Percentiles rank a stretch among this genome's conserved stretches.
These are phyloP conservation scores for Macrocentrus cingulum DNA, from an alignment of 1,140 invertebrate species.

Conservation along the genomic window DNA sequence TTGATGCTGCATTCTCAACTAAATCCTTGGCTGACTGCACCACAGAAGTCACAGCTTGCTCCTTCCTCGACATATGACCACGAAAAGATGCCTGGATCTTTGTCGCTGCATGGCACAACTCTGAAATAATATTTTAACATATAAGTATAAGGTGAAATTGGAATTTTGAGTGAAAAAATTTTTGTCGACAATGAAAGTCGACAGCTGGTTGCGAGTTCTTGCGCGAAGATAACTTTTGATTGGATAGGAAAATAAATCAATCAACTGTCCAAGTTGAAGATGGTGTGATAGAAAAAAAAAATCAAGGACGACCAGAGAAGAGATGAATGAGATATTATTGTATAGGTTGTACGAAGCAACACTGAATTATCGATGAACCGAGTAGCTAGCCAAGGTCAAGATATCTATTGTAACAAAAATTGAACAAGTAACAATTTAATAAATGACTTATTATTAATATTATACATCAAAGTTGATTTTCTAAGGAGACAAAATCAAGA, in stretches of 20 bases:
- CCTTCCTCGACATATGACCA: constrained; percentile 84
- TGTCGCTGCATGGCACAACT: constrained; percentile 83
- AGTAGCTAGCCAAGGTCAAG: no score
- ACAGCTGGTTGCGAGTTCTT: not conserved
- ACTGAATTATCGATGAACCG: no score
- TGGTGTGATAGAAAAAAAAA: not conserved
- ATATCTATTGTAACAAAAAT: no score
- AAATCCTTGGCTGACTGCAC: constrained; percentile 58
- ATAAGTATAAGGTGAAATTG: constrained; percentile 5
- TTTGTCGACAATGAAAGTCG: not conserved
- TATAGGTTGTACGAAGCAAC: no score
- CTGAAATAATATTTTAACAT: constrained; percentile 53
- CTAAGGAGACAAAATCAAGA: no score
- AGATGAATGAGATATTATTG: no score
- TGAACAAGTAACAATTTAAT: no score
- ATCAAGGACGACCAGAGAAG: not conserved
- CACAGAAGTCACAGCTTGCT: constrained; percentile 60
- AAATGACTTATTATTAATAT: no score
- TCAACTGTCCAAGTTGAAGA: not conserved
- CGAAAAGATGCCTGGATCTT: constrained; percentile 93
- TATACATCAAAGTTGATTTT: no score
- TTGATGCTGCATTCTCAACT: constrained; percentile 53
- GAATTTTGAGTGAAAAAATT: not conserved
- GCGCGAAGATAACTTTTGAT: not conserved
- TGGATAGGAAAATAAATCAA: constrained; percentile 7